Evolutionary conservation across 2,113 vertebrate species (phyloP), one percentile per base, ranked within the genome.

Genomic region (Microcebus murinus): DNA sequence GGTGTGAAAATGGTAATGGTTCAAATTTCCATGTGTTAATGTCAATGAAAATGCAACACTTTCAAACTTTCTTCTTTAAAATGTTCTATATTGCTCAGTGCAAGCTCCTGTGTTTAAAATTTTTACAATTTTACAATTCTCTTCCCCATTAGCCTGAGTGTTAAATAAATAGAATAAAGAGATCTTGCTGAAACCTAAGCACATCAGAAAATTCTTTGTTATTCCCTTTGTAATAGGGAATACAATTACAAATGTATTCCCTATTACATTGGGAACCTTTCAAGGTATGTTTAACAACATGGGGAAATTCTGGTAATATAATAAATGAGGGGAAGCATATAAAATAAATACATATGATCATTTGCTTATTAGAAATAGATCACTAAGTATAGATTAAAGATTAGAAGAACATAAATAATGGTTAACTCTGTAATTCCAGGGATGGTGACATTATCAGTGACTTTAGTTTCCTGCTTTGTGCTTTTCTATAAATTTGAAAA

Each of bases 131-230:
- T 91, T 39, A 68, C 6, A 48, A 7, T 39, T 76, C 21, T 89
- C 31, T 89, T 96, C 36, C n/a, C 59, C 42, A 34, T 63, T 21
- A 91, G 52, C 14, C 29, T 73, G 8, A 57, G 2, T 71, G 36
- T 71, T 91, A 79, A 80, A 70, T 42, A 65, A 90, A 82, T 20
- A 77, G 2, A 74, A 34, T 67, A 59, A 76, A 79, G n/a, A 70
- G 25, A 94, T 61, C 92, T 94, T 88, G 50, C 31, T 73, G 25
- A 91, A 93, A 93, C 8, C 14, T 34, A 86, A 76, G 82, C 29
- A 55, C 65, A 85, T 55, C 29, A 21, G 9, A 48, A 25, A 76
- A 10, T 31, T 82, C 15, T 93, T 88, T 73, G 61, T 76, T 91
- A 42, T 71, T 45, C 27, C n/a, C 15, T 87, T 94, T 63, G 31